A percentile compares a stretch with the other conserved stretches of the same genome.
Evolutionary conservation across 2,113 vertebrate species (phyloP).

Genomic region (Epinephelus cyanopodus): DNA sequence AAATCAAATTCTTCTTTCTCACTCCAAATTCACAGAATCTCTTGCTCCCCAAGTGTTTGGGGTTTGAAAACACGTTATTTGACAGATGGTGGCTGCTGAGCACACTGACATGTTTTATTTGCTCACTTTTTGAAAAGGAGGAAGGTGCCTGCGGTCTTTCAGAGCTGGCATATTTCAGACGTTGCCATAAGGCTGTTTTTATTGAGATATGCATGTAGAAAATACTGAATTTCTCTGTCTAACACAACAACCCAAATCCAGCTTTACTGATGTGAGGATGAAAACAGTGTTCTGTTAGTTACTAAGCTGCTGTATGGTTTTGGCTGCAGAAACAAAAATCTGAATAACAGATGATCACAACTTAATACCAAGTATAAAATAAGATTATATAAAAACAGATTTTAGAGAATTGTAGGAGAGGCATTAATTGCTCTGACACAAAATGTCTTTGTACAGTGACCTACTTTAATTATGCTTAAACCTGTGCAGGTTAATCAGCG

Average conservation of each 20-base stretch:
- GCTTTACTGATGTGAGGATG: not conserved
- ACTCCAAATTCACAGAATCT: not conserved
- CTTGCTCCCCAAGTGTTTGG: not conserved
- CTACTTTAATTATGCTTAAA: not conserved
- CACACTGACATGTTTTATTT: not conserved
- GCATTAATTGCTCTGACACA: not conserved
- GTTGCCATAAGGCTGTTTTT: not conserved
- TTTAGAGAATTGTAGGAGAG: not conserved
- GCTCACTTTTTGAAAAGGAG: not conserved
- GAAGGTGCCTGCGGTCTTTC: not conserved
- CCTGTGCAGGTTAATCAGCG: not conserved
- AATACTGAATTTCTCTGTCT: not conserved
- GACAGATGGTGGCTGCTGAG: not conserved
- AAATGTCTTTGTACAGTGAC: not conserved
- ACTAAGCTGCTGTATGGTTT: too few relatives aligned
- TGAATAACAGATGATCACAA: not conserved
- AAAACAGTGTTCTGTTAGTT: not conserved
- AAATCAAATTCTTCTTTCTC: not conserved
- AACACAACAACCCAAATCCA: not conserved
- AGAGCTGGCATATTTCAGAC: not conserved
- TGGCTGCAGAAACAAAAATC: not conserved
- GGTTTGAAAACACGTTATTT: not conserved
- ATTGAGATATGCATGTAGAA: not conserved
- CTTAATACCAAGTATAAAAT: too few relatives aligned
- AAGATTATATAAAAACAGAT: too few relatives aligned